Conservation (phyloP, 2,113 vertebrate species). For the Odocoileus hemionus region DNA sequence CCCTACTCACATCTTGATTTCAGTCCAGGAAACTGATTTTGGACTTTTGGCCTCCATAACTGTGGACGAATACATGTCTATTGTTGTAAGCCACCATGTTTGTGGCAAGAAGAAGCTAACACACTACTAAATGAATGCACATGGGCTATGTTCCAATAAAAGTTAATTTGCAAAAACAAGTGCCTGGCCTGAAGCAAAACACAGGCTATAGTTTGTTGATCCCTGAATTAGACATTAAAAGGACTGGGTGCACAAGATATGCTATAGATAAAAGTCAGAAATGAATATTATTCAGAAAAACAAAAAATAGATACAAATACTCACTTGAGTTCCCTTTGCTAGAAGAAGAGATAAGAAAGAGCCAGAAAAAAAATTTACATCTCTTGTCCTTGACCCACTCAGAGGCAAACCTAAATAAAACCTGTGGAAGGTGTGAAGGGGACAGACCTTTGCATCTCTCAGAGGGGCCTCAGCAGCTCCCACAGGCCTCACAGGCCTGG, state of each 20-base stretch:
- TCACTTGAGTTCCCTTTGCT: background rate
- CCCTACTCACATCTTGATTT: background rate
- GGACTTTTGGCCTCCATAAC: background rate
- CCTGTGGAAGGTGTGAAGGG: background rate
- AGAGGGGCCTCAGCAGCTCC: background rate
- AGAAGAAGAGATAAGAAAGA: background rate
- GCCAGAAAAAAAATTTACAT: background rate
- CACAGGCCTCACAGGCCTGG: background rate
- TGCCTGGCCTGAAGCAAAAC: background rate
- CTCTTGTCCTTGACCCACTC: background rate
- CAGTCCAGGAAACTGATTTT: background rate
- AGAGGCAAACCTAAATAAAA: background rate
- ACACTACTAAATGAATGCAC: background rate
- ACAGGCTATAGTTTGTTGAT: background rate
- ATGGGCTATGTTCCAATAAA: background rate
- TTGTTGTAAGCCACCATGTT: background rate
- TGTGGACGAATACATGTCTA: background rate
- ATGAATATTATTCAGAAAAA: constrained; percentile 10
- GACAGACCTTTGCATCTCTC: background rate
- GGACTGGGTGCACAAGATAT: background rate
- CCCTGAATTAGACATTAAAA: background rate
- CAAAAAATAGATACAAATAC: background rate
- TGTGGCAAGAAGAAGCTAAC: background rate
- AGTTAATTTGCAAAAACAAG: background rate
- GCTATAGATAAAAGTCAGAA: background rate